A percentile compares a stretch with the other conserved stretches of the same genome.
Evolutionary conservation across 2,113 vertebrate species (phyloP).

Genomic region (Cricetomys ansorgei): DNA sequence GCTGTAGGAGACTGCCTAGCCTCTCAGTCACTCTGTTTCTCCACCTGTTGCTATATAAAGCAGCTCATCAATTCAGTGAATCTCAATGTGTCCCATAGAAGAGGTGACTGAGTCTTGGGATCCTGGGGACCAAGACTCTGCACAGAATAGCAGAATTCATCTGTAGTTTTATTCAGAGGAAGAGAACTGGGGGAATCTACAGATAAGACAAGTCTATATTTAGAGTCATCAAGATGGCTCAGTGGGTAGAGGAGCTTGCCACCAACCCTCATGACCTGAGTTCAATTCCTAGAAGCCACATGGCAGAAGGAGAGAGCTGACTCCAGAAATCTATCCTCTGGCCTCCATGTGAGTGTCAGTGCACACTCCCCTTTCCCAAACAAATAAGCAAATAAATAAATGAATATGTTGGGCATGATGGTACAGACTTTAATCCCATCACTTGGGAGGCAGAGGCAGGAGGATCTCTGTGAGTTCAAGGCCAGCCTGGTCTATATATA

Average conservation of each 20-base stretch:
- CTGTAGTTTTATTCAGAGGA: not conserved
- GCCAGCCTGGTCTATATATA: not conserved
- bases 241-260: not conserved
- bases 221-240: not conserved
- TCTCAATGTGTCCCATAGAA: not conserved
- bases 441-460: not conserved
- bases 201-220: slow-evolving; percentile 17
- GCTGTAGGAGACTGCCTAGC: not conserved
- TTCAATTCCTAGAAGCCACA: not conserved
- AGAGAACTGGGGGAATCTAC: not conserved
- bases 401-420: not conserved
- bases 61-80: not conserved
- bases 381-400: not conserved
- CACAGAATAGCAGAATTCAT: not conserved
- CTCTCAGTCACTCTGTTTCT: not conserved
- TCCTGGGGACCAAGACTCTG: not conserved
- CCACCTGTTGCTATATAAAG: not conserved
- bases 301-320: too few species aligned
- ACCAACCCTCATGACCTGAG: not conserved
- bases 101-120: not conserved
- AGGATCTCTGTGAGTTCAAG: not conserved
- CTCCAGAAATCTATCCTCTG: not conserved
- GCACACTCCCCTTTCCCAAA: not conserved
- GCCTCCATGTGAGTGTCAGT: not conserved
- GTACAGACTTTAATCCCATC: not conserved